Conservation (phyloP, 2,113 vertebrate genomes). For the Pseudorasbora parva region DNA sequence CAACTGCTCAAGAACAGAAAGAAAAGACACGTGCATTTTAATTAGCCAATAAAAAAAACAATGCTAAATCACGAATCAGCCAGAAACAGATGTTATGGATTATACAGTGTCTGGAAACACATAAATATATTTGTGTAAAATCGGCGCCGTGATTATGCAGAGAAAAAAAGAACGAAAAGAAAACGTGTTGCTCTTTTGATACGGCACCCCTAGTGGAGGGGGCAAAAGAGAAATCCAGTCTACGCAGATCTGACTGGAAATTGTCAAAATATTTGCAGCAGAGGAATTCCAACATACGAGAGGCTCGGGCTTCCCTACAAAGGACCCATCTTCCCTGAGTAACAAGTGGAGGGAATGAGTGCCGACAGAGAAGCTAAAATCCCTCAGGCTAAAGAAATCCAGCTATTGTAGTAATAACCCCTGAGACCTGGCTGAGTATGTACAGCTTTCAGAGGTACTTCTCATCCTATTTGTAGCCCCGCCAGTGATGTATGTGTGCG, state of each 20-base stretch:
- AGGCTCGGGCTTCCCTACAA: slow-evolving; percentile 68
- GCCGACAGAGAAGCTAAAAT: slow-evolving; percentile 80
- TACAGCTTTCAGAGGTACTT: slow-evolving; percentile 85
- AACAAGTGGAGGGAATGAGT: slow-evolving; percentile 81
- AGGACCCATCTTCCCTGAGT: slow-evolving; percentile 82
- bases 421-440: slow-evolving; percentile 85
- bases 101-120: slow-evolving; percentile 21
- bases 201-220: slow-evolving; percentile 16
- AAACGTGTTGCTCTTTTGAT: not conserved
- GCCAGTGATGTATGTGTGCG: slow-evolving; percentile 78
- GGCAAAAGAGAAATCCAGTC: slow-evolving; percentile 31
- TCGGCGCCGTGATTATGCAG: slow-evolving; percentile 13
- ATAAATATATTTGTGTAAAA: slow-evolving; percentile 19
- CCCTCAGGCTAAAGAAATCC: slow-evolving; percentile 85
- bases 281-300: slow-evolving; percentile 76
- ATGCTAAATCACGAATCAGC: slow-evolving; percentile 60
- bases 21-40: slow-evolving; percentile 57
- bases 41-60: slow-evolving; percentile 71
- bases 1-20: slow-evolving; percentile 57
- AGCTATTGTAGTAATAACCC: slow-evolving; percentile 85
- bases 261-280: slow-evolving; percentile 77
- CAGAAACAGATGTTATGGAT: slow-evolving; percentile 39
- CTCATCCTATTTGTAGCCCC: slow-evolving; percentile 86
- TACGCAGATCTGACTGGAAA: slow-evolving; percentile 61
- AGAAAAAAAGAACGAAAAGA: not conserved